phyloP scores from a whole-genome alignment of 2,888 invertebrate species.

The Syrphus vitripennis region DNA sequence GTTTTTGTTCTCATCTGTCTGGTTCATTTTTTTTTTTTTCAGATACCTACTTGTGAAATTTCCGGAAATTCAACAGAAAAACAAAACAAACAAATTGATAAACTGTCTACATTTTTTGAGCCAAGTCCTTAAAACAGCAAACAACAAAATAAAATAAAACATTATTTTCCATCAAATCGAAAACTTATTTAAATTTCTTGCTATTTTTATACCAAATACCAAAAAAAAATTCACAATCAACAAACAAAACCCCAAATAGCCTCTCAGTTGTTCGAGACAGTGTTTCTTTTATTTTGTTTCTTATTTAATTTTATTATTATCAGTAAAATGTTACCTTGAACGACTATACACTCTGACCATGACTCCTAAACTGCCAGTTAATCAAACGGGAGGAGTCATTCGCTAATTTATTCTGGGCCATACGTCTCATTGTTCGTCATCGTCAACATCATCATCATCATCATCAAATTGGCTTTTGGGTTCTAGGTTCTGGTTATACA shows the following conservation, averaged over 20 bases:
- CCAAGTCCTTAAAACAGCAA: neutral
- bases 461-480: neutral
- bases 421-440: conserved; percentile 50
- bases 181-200: conserved; percentile 5
- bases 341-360: conserved; percentile 63
- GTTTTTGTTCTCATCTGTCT: neutral
- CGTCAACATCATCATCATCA: conserved; percentile 14
- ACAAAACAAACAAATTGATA: neutral
- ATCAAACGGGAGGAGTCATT: conserved; percentile 28
- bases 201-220: neutral
- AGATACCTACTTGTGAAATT: neutral
- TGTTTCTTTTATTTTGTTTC: neutral
- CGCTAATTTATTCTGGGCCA: conserved; percentile 70
- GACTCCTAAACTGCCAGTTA: conserved; percentile 59
- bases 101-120: neutral
- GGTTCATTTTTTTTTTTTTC: neutral
- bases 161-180: neutral
- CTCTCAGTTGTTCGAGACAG: neutral
- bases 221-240: neutral
- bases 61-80: neutral
- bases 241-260: neutral
- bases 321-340: conserved; percentile 54
- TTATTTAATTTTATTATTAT: conserved; percentile 47
- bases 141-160: neutral
- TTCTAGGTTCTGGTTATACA: neutral